A percentile compares a stretch with the other conserved stretches of the same genome.
These are phyloP conservation scores for Pogoniulus pusillus DNA, from an alignment of 2,797 vertebrate genomes.

Conservation along the genomic window DNA sequence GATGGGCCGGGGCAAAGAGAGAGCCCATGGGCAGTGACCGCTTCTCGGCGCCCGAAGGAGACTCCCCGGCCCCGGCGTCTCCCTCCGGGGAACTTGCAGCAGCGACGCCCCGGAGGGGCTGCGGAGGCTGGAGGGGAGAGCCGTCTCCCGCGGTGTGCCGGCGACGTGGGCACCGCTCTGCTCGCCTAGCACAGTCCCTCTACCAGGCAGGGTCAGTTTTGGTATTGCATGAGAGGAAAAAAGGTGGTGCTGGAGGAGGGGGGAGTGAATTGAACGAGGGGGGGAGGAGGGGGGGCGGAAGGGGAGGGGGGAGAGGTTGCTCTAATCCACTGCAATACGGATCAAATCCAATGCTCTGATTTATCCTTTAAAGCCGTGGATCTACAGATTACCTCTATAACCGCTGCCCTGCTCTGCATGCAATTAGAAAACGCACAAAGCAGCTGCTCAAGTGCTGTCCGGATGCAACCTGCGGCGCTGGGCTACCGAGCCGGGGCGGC, in stretches of 20 bases:
- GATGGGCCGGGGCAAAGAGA: neutral
- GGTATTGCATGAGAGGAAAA: constrained; percentile 46
- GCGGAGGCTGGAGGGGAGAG: constrained; percentile 17
- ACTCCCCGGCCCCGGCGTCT: neutral
- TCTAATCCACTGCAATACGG: constrained; percentile 68
- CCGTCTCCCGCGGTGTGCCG: neutral
- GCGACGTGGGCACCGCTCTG: neutral
- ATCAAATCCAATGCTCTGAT: constrained; percentile 53
- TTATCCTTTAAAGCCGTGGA: constrained; percentile 49
- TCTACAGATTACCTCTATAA: constrained; percentile 55
- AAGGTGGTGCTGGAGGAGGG: constrained; percentile 60
- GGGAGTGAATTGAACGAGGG: constrained; percentile 30
- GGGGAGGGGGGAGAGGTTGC: constrained; percentile 35
- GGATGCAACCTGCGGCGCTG: constrained; percentile 51
- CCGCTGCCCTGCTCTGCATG: constrained; percentile 10
- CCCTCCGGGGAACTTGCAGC: constrained; percentile 7
- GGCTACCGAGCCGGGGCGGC: neutral
- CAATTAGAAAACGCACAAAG: constrained; percentile 31
- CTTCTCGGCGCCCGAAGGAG: neutral
- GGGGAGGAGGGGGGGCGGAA: neutral
- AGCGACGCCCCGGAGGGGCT: constrained; percentile 11
- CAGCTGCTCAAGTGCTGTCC: constrained; percentile 28
- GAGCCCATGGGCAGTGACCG: neutral
- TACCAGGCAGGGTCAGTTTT: constrained; percentile 53
- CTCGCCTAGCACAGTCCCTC: constrained; percentile 17